A percentile compares a stretch with the other conserved stretches of the same genome.
Conservation (phyloP, 2,888 invertebrate species). For the Quadroppia sp. region DNA sequence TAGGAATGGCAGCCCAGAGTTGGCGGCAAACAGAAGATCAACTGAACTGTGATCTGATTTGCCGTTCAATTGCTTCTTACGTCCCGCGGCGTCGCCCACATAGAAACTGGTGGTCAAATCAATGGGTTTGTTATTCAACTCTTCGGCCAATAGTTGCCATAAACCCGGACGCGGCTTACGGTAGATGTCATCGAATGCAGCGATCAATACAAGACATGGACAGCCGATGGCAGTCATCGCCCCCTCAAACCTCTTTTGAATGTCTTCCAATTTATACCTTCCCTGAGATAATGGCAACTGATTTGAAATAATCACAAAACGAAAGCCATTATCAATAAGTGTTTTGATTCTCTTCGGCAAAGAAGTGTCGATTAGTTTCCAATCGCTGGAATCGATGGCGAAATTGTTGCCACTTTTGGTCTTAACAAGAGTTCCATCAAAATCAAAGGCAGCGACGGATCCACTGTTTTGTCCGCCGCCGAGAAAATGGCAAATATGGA, state of each 20-base stretch:
- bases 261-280: constrained; percentile 24
- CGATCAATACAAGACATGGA: constrained; percentile 42
- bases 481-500: constrained; percentile 30
- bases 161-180: constrained; percentile 43
- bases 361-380: constrained; percentile 37
- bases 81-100: constrained; percentile 44
- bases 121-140: constrained; percentile 30
- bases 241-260: constrained; percentile 39
- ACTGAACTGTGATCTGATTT: constrained; percentile 42
- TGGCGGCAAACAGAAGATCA: constrained; percentile 43
- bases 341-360: constrained; percentile 1
- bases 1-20: constrained; percentile 37
- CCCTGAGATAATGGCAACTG: constrained; percentile 41
- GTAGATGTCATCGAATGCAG: constrained; percentile 39
- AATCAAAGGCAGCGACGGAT: constrained; percentile 43
- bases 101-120: constrained; percentile 40
- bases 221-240: constrained; percentile 16
- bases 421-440: constrained; percentile 42
- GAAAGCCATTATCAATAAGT: constrained; percentile 12
- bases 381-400: constrained; percentile 40
- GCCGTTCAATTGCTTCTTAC: constrained; percentile 35
- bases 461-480: constrained; percentile 39
- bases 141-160: constrained; percentile 28
- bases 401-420: constrained; percentile 39
- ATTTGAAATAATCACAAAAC: constrained; percentile 44